Evolutionary conservation across 2,888 invertebrate genomes (phyloP).

Genomic region (Megalurothrips usitatus): DNA sequence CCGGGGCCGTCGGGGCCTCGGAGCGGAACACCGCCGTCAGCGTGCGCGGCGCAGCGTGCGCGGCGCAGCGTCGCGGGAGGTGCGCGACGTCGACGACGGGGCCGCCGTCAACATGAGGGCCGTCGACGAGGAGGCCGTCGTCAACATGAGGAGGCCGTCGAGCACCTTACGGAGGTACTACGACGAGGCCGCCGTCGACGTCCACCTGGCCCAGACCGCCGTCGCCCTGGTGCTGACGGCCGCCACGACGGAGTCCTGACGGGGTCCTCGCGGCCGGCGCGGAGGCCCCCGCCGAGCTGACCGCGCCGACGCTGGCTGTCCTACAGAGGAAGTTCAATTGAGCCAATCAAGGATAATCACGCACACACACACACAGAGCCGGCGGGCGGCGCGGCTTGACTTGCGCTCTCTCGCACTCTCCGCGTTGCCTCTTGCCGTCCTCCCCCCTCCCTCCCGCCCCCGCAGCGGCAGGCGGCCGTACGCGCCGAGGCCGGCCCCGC

Average conservation of each 20-base stretch:
- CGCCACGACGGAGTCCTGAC: not conserved
- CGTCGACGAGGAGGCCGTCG: no score
- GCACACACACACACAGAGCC: slow-evolving; percentile 1
- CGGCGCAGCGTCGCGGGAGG: not conserved
- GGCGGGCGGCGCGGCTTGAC: not conserved
- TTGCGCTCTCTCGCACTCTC: not conserved
- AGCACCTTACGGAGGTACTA: no score
- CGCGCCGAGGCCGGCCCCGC: no score
- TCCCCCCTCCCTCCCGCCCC: not conserved
- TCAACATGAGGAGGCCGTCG: no score
- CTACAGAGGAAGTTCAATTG: slow-evolving; percentile 26
- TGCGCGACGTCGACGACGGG: no score
- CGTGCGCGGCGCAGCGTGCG: no score
- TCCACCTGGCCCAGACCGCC: not conserved
- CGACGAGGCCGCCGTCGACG: not conserved
- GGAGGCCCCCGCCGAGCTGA: no score
- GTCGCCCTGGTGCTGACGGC: not conserved
- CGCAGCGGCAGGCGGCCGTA: not conserved
- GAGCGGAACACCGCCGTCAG: no score
- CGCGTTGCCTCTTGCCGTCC: not conserved
- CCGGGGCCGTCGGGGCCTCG: no score
- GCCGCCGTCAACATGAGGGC: no score
- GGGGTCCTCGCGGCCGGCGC: no score
- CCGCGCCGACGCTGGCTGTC: not conserved
- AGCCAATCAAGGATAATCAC: slow-evolving; percentile 26